Evolutionary conservation across 2,113 vertebrate genomes (phyloP), one percentile per base, ranked within the genome.

Genomic region (Pangasianodon gigas): DNA sequence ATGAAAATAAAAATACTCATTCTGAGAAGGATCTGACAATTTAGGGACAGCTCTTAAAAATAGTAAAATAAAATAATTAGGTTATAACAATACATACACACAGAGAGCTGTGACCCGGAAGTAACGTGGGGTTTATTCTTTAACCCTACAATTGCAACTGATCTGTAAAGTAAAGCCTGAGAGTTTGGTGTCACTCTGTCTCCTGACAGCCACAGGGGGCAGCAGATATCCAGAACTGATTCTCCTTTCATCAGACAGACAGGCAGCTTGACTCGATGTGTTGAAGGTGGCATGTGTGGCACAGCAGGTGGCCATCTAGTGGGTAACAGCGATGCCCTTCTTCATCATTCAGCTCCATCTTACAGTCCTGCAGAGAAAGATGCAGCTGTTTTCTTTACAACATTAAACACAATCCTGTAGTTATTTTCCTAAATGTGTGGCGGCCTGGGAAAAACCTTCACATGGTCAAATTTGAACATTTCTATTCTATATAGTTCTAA

Each of bases 281-380:
- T 86, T 97, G 96, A 84, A 99, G 95, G 10, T 99, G 98, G 93
- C 98, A 99, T 85, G 96, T 93, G 93, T 98, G 98, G 93, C 98
- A 99, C 88, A 99, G 96, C 77, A 99, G 96, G 89, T 95, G 98
- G 87, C 97, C 97, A 26, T 98, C 96, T 88, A 99, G 96, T 0
- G 98, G 98, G 94, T 97, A 99, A 93, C 98, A 99, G 93, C 98
- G 98, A 92, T 97, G 98, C 0, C 98, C 98, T 0, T 99, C 98
- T 89, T 99, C 98, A 0, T 99, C 98, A 0, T 97, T 99, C 88
- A 99, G 96, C 92, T 98, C 98, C 96, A 98, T 96, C 51, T 97
- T 95, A 84, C 98, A 99, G 93, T 98, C 97, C 98, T 99, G 93
- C 58, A 87, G 52, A 52, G 62, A 89, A 26, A 77, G 56, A 14